Evolutionary conservation across 2,888 invertebrate genomes (phyloP).

Genomic region (Ganaspis brasiliensis): DNA sequence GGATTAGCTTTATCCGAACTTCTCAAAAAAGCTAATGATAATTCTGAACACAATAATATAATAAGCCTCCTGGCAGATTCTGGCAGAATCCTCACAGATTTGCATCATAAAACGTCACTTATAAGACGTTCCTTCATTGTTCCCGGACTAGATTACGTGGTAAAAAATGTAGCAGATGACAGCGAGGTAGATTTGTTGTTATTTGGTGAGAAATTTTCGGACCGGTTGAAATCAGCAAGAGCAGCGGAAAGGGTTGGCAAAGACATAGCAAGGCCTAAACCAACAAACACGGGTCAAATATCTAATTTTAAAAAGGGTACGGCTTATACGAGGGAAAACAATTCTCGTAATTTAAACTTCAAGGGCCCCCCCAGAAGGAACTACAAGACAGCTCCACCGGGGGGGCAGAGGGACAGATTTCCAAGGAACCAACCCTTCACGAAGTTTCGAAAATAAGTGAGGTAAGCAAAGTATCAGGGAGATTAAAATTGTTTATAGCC

Average conservation of each 20-base stretch:
- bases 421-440: not conserved
- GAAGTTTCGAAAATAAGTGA: conserved; percentile 9
- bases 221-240: conserved; percentile 19
- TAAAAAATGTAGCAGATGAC: conserved; percentile 28
- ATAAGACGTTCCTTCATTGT: conserved; percentile 38
- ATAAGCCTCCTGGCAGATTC: not conserved
- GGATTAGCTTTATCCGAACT: not conserved
- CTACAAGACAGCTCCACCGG: not conserved
- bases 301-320: not conserved
- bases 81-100: not conserved
- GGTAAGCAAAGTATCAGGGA: conserved; percentile 22
- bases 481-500: not conserved
- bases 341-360: not conserved
- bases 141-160: conserved; percentile 29
- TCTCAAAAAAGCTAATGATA: not conserved
- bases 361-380: not conserved
- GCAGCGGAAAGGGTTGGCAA: not conserved
- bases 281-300: not conserved
- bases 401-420: not conserved
- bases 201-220: conserved; percentile 37
- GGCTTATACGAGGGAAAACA: not conserved
- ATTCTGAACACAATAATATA: not conserved
- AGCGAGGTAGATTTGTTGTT: not conserved
- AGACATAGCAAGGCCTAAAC: not conserved
- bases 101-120: conserved; percentile 74